Conservation (phyloP, 2,797 vertebrate genomes). For the Helicolenus hilgendorfi region DNA sequence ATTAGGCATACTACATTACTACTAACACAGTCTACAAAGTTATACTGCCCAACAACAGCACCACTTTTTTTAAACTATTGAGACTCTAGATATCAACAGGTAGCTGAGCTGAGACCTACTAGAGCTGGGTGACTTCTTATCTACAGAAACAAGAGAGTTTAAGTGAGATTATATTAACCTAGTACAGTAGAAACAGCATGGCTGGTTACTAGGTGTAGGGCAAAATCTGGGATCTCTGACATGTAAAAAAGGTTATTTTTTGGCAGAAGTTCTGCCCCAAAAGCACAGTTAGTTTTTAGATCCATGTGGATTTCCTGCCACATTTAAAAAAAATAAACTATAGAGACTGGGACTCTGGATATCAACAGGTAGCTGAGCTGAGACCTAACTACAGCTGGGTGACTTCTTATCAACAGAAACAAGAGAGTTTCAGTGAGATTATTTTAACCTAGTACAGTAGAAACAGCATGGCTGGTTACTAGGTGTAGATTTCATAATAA, state of each 20-base stretch:
- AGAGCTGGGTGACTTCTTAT: too few relatives aligned
- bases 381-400: slow-evolving; percentile 12
- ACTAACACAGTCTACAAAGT: slow-evolving; percentile 18
- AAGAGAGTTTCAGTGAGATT: background rate
- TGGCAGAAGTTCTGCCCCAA: background rate
- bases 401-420: slow-evolving; percentile 1
- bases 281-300: background rate
- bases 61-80: background rate
- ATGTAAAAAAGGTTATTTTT: background rate
- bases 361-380: slow-evolving; percentile 81
- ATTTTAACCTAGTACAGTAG: background rate
- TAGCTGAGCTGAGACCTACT: too few relatives aligned
- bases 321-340: background rate
- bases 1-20: background rate
- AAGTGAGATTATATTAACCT: too few relatives aligned
- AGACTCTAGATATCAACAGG: too few relatives aligned
- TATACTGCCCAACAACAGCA: background rate
- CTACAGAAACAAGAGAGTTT: too few relatives aligned
- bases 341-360: slow-evolving; percentile 1
- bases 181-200: too few relatives aligned
- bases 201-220: too few relatives aligned
- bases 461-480: slow-evolving; percentile 30
- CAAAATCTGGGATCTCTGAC: background rate
- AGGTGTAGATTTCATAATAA: slow-evolving; percentile 29
- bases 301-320: slow-evolving; percentile 15